Evolutionary conservation across 2,797 vertebrate species (phyloP), one percentile per base, ranked within the genome.

Genomic region (Myripristis jacobus): DNA sequence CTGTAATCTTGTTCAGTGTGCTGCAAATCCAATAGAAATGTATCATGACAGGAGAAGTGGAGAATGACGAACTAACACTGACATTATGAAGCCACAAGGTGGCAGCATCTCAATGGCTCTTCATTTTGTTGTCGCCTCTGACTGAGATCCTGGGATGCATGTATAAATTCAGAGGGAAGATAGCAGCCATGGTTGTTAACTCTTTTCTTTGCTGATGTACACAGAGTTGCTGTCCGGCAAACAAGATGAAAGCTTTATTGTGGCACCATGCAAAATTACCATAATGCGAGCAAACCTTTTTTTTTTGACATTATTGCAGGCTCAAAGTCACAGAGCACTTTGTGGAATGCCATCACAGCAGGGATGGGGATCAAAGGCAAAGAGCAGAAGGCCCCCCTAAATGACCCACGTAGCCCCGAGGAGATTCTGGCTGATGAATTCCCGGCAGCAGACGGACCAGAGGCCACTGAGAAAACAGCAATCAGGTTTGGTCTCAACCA

Each of bases 361-460:
- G 96, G 95, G 25, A 94, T 96, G 86, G 95, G 94, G 36, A 89
- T 94, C 80, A 96, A 95, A 90, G 96, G 95, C 81, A 96, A 94
- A 81, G 91, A 93, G 84, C 87, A 89, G 64, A 93, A 92, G 0
- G 84, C 86, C 4, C 94, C 93, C 54, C 70, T 93, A 52, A 93
- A 86, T 2, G 97, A 98, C 83, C 91, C 92, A 0, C 93, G 95
- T 6, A 92, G 93, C 52, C 95, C 95, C 5, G 96, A 97, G 75
- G 96, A 99, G 93, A 96, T 98, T 68, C 89, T 98, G 87, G 96
- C 96, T 0, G 96, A 97, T 41, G 96, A 97, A 22, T 79, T 96
- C 53, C 95, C 95, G 0, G 87, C 93, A 0, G 34, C 95, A n/a
- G 96, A 98, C n/a, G 94, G 94, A 66, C 94, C 96, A 0, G 96